These are phyloP conservation scores for Lepidurus apus DNA, from an alignment of 1,140 invertebrate species.

Conservation along the genomic window DNA sequence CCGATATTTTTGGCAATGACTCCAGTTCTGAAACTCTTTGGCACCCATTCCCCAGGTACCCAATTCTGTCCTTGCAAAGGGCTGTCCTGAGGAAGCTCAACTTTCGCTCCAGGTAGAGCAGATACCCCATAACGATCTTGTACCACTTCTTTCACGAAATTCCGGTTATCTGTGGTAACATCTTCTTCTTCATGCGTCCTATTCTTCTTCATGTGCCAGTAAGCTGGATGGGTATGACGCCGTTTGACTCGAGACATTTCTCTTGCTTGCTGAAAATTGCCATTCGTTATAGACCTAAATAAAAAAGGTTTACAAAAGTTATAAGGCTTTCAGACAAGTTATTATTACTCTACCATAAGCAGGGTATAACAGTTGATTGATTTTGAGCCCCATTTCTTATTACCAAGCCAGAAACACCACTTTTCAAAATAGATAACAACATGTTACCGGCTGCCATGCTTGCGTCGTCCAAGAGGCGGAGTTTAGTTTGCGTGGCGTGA, in stretches of 20 bases:
- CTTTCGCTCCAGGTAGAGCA: slow-evolving; percentile 45
- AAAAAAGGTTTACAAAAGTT: background rate
- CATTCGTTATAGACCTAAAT: background rate
- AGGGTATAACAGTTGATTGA: background rate
- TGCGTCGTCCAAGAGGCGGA: background rate
- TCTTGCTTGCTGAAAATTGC: slow-evolving; percentile 27
- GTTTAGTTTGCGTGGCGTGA: background rate
- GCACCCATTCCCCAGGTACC: slow-evolving; percentile 56
- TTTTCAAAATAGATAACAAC: background rate
- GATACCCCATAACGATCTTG: slow-evolving; percentile 56
- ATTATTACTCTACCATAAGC: background rate
- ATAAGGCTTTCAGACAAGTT: background rate
- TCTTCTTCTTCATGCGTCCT: slow-evolving; percentile 59
- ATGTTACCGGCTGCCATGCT: background rate
- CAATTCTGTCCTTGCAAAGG: slow-evolving; percentile 52
- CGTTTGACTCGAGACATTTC: slow-evolving; percentile 35
- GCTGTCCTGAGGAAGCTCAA: slow-evolving; percentile 46
- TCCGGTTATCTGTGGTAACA: slow-evolving; percentile 70
- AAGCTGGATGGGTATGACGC: slow-evolving; percentile 31
- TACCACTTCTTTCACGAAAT: slow-evolving; percentile 73
- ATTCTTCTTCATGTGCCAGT: slow-evolving; percentile 32
- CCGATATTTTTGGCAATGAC: slow-evolving; percentile 91
- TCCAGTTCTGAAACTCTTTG: slow-evolving; percentile 63
- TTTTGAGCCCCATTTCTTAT: background rate
- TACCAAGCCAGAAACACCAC: background rate